phyloP scores from a whole-genome alignment of 2,888 invertebrate genomes.

The Apodemia mormo region DNA sequence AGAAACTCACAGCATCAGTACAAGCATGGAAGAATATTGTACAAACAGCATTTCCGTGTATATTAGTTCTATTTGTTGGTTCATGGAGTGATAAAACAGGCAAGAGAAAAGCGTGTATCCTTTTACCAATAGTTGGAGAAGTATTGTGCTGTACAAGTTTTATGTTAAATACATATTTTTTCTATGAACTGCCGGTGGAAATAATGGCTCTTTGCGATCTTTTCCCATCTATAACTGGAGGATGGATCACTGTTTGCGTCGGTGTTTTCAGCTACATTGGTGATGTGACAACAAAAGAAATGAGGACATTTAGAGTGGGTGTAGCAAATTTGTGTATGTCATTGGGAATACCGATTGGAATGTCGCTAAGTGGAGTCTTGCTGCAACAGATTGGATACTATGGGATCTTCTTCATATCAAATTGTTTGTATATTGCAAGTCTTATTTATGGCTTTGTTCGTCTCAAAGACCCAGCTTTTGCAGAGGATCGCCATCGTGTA shows the following conservation, averaged over 20 bases:
- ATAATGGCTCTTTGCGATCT: slow-evolving; percentile 79
- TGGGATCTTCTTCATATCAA: slow-evolving; percentile 75
- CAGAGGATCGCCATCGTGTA: slow-evolving; percentile 66
- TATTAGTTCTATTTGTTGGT: slow-evolving; percentile 82
- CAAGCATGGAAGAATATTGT: slow-evolving; percentile 81
- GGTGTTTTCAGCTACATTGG: slow-evolving; percentile 84
- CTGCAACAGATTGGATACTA: slow-evolving; percentile 75
- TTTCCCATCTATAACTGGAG: slow-evolving; percentile 80
- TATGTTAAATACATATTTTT: slow-evolving; percentile 80
- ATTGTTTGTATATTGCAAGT: slow-evolving; percentile 76
- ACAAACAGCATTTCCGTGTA: slow-evolving; percentile 80
- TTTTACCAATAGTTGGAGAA: slow-evolving; percentile 81
- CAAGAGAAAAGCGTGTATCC: slow-evolving; percentile 81
- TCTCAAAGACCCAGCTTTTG: slow-evolving; percentile 68
- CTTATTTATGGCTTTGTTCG: slow-evolving; percentile 75
- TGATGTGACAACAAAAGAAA: slow-evolving; percentile 81
- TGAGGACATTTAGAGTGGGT: slow-evolving; percentile 83
- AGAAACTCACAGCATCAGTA: slow-evolving; percentile 81
- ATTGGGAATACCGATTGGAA: slow-evolving; percentile 82
- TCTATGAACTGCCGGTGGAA: slow-evolving; percentile 81
- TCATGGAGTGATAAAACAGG: slow-evolving; percentile 84
- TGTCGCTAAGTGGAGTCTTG: slow-evolving; percentile 80
- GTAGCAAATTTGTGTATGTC: slow-evolving; percentile 84
- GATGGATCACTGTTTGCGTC: slow-evolving; percentile 82
- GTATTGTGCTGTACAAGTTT: slow-evolving; percentile 75